Evolutionary conservation across 2,113 vertebrate species (phyloP).

Genomic region (Daubentonia madagascariensis): DNA sequence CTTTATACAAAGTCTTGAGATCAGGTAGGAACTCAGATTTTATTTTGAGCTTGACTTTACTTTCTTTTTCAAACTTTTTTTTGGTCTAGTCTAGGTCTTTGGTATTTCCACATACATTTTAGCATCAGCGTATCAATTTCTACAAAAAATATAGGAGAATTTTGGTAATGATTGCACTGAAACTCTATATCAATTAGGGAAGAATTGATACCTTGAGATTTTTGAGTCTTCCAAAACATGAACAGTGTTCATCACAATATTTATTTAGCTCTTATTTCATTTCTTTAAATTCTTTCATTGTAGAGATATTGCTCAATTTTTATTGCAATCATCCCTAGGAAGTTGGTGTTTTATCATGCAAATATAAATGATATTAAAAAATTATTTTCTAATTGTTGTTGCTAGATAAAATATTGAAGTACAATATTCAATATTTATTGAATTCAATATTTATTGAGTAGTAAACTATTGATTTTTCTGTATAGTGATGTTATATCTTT

Average conservation of each 20-base stretch:
- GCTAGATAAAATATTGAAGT: neutral
- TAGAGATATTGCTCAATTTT: neutral
- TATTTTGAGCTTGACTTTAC: neutral
- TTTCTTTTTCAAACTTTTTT: neutral
- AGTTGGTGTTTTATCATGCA: neutral
- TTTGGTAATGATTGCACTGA: neutral
- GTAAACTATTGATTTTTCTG: neutral
- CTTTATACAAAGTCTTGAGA: neutral
- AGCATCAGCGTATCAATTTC: neutral
- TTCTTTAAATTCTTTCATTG: neutral
- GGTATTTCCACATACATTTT: neutral
- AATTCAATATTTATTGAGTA: too few relatives aligned
- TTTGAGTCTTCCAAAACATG: neutral
- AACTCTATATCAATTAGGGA: neutral
- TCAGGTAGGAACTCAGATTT: neutral
- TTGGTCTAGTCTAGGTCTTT: neutral
- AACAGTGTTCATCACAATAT: neutral
- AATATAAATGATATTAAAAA: neutral
- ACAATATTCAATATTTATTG: too few relatives aligned
- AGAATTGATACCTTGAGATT: neutral
- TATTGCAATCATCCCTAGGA: neutral
- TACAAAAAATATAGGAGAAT: neutral
- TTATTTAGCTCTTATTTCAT: neutral
- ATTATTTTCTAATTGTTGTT: neutral
- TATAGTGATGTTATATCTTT: neutral